Base-by-base conservation (phyloP, 37 sponge, comb jelly and placozoan genomes). In the Geodia barretti region DNA sequence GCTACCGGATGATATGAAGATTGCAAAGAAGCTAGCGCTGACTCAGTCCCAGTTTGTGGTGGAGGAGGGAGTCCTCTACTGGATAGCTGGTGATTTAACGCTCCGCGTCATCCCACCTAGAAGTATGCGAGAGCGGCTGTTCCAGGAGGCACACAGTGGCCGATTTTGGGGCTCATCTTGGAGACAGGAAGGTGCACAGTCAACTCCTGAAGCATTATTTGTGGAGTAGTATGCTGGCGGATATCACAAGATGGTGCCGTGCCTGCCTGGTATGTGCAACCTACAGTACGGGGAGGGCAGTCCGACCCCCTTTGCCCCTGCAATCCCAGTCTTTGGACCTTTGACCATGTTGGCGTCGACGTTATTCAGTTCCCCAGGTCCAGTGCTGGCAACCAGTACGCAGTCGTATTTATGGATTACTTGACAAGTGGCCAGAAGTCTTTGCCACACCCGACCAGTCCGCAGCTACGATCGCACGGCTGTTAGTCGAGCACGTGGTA, bases 321-420 rank as follows among this genome's bases (percentile, higher is more conserved):
- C 7, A 89, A 83, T n/a, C 90, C 79, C 38, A 84, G 83, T 14
- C 40, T 36, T 2, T 74, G 80, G 0, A 80, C 84, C 24, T 89
- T 84, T 70, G 79, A 88, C 33, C 60, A 81, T 4, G 70, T 86
- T 43, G 87, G 75, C 21, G 87, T 86, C 21, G 80, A 85, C 40
- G 73, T 85, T 21, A 35, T 84, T 4, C 75, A 79, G 39, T 79
- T 86, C 24, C 87, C 87, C 2, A 29, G 23, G 30, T 61, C 82
- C 1, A 2, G 63, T 75, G 64, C 39, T 68, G 88, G 88, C 0
- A 87, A 87, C 43, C 62, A 67, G 29, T 73, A 86, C 72, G 80
- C 84, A 28, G 70, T 89, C 26, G 90, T 89, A 21, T 83, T 89
- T 54, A 74, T 83, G 62, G 90, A 89, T n/a, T n/a, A n/a, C n/a